A percentile compares a stretch with the other conserved stretches of the same genome.
These are phyloP conservation scores for Scaptomyza montana DNA, from an alignment of 1,140 invertebrate genomes.

Conservation along the genomic window DNA sequence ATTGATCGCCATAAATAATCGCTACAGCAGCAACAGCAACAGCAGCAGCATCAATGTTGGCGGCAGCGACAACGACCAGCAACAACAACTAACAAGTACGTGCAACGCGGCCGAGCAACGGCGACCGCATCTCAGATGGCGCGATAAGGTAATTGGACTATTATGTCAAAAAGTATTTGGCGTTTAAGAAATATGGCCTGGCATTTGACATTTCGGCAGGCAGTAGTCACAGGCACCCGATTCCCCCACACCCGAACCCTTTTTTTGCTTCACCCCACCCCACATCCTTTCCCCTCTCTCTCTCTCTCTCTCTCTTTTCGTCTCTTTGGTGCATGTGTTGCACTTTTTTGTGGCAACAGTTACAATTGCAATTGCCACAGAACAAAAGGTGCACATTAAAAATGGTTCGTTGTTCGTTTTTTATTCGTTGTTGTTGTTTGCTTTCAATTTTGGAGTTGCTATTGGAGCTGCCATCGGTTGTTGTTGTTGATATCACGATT, in stretches of 20 bases:
- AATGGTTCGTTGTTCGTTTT: conserved; percentile 40
- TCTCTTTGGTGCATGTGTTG: not conserved
- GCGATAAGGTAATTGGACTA: conserved; percentile 84
- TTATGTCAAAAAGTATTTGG: conserved; percentile 84
- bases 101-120: conserved; percentile 25
- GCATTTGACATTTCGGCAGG: conserved; percentile 83
- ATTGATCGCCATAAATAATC: conserved; percentile 80
- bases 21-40: conserved; percentile 59
- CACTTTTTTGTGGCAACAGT: conserved; percentile 23
- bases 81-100: conserved; percentile 28
- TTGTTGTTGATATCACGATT: conserved; percentile 55
- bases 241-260: conserved; percentile 17
- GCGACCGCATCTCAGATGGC: conserved; percentile 82
- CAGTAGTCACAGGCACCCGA: conserved; percentile 41
- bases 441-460: conserved; percentile 13
- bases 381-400: conserved; percentile 82
- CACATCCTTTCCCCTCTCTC: not conserved
- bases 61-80: conserved; percentile 47
- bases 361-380: conserved; percentile 74
- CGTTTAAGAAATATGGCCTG: conserved; percentile 84
- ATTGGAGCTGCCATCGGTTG: conserved; percentile 16
- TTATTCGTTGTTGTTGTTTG: not conserved
- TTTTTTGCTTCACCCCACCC: not conserved
- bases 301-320: not conserved
- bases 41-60: conserved; percentile 65